A percentile compares a stretch with the other conserved stretches of the same genome.
These are phyloP conservation scores for Sweltsa coloradensis DNA, from an alignment of 1,140 invertebrate species.

Conservation along the genomic window DNA sequence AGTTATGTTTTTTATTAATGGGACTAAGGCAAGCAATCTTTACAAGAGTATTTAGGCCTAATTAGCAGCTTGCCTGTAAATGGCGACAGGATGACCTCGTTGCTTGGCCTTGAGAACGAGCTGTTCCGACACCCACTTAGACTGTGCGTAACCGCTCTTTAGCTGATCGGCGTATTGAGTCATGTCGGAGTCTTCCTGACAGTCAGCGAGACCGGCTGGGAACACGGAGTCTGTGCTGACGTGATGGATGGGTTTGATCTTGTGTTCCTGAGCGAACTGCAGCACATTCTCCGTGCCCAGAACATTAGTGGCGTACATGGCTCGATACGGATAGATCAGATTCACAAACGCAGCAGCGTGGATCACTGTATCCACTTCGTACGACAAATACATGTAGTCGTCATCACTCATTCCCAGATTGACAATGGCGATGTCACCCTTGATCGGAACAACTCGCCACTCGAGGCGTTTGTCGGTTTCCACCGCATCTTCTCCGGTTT, in stretches of 20 bases:
- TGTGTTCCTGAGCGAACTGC: slow-evolving; percentile 33
- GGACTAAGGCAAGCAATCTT: too few species aligned
- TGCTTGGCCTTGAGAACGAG: slow-evolving; percentile 28
- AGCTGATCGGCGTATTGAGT: slow-evolving; percentile 23
- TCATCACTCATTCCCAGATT: slow-evolving; percentile 36
- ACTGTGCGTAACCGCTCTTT: slow-evolving; percentile 35
- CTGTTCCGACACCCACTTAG: slow-evolving; percentile 40
- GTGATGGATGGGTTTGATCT: slow-evolving; percentile 37
- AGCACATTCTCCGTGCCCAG: slow-evolving; percentile 36
- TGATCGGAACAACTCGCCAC: slow-evolving; percentile 26
- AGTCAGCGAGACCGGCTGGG: slow-evolving; percentile 25
- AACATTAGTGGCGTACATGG: slow-evolving; percentile 35
- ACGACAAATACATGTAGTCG: slow-evolving; percentile 32
- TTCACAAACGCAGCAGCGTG: slow-evolving; percentile 40
- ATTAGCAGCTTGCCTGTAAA: too few species aligned
- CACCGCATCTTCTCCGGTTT: slow-evolving; percentile 9
- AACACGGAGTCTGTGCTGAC: slow-evolving; percentile 37
- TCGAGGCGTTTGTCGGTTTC: slow-evolving; percentile 13
- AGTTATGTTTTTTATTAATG: too few species aligned
- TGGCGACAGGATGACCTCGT: slow-evolving; percentile 33
- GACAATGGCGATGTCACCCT: slow-evolving; percentile 34
- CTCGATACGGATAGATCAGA: slow-evolving; percentile 35
- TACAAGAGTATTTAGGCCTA: too few species aligned
- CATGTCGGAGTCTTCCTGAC: slow-evolving; percentile 29
- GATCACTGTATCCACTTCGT: slow-evolving; percentile 36